Base-by-base conservation (phyloP, 2,888 invertebrate species). In the Macropis europaea region DNA sequence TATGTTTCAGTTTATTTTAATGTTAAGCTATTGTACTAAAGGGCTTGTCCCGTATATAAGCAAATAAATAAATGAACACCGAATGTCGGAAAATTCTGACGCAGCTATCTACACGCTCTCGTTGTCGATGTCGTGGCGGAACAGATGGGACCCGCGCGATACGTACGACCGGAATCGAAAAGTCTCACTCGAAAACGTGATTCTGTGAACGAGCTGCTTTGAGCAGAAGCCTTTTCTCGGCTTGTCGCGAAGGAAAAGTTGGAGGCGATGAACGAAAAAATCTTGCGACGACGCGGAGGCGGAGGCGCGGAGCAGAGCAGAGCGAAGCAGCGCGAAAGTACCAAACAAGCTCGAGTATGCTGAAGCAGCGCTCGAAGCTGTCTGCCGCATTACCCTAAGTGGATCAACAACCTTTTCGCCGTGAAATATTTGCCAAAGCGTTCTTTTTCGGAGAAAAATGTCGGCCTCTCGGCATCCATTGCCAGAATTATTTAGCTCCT, bases 351-450 rank as follows among this genome's bases (percentile, higher is more conserved):
- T 45, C 24, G 34, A 59, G 26, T 17, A 11, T 19, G 24, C 22
- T 59, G n/a, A 15, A 47, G 38, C 15, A 47, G 47, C 30, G 19
- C 40, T 34, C 22, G 48, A 38, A 59, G 59, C 48, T 30, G 59
- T 59, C 59, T 59, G 48, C 59, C 24, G 40, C 40, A 48, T 59
- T 59, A 59, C 19, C 48, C 38, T 48, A 48, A 48, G 59, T 48
- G 30, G 48, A 48, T 59, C 59, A 22, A 47, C 15, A 52, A 26
- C 24, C 52, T 34, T 34, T 30, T 43, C 24, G 17, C 6, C 34
- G 19, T 22, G 24, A 61, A 42, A 52, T 43, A 32, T n/a, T 61
- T 26, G 32, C 11, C 19, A 26, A 43, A 36, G 34, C 13, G 11
- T 62, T n/a, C n/a, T n/a, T n/a, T n/a, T 11, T 34, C 17, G 5